These are phyloP conservation scores for Drosophila bunnanda DNA, from an alignment of 2,888 invertebrate species.

Conservation along the genomic window DNA sequence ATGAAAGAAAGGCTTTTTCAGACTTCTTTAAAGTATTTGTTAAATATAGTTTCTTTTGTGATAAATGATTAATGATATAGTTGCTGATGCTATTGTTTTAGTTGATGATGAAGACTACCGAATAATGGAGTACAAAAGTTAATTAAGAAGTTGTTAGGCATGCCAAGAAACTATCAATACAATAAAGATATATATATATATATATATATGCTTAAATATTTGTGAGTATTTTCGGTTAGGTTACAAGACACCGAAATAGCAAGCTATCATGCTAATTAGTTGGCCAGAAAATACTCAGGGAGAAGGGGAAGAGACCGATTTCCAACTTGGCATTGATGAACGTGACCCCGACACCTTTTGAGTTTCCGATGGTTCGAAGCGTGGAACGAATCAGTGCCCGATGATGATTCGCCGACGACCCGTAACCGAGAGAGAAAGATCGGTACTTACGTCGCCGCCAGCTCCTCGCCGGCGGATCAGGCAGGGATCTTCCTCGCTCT, in stretches of 20 bases:
- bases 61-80: constrained; percentile 37
- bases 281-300: constrained; percentile 6
- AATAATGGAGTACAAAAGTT: constrained; percentile 56
- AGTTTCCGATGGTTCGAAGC: constrained; percentile 1
- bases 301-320: constrained; percentile 2
- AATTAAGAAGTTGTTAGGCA: constrained; percentile 69
- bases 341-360: constrained; percentile 32
- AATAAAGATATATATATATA: constrained; percentile 11
- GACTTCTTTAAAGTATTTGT: constrained; percentile 4
- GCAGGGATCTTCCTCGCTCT: constrained; percentile 58
- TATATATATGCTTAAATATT: constrained; percentile 7
- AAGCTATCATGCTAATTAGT: constrained; percentile 31
- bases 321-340: constrained; percentile 3
- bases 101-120: constrained; percentile 33
- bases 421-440: constrained; percentile 16
- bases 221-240: constrained; percentile 30
- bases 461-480: constrained; percentile 35
- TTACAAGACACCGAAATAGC: constrained; percentile 17
- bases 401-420: constrained; percentile 30
- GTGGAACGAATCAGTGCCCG: constrained; percentile 27
- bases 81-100: constrained; percentile 15
- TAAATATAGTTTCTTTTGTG: not conserved
- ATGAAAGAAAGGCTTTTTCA: no score
- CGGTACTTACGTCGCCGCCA: constrained; percentile 63
- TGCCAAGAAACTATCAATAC: constrained; percentile 53